Conservation (phyloP, 2,113 vertebrate species). For the Fregetta grallaria region DNA sequence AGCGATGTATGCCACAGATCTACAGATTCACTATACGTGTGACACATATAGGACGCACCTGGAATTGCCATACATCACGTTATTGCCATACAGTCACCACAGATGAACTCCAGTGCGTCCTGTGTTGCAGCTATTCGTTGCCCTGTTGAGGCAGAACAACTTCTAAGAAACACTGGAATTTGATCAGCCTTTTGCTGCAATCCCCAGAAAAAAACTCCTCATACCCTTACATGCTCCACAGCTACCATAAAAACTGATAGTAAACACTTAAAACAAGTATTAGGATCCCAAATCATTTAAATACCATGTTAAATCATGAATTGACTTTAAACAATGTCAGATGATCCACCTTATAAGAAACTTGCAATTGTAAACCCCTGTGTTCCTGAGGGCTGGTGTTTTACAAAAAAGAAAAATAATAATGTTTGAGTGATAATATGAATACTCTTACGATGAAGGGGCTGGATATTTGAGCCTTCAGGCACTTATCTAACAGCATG, state of each 20-base stretch:
- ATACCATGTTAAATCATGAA: not conserved
- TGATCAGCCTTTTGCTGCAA: not conserved
- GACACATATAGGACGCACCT: not conserved
- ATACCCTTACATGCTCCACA: not conserved
- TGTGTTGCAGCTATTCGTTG: not conserved
- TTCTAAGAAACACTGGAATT: not conserved
- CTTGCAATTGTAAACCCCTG: not conserved
- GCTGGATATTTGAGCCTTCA: not conserved
- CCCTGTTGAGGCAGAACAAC: not conserved
- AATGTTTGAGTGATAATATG: not conserved
- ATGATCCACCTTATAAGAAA: not conserved
- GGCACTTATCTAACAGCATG: not conserved
- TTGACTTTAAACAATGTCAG: not conserved
- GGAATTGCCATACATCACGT: accelerated
- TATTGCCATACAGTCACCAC: not conserved
- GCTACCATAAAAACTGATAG: not conserved
- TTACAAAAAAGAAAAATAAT: not conserved
- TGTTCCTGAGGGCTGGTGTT: not conserved
- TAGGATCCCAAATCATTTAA: not conserved
- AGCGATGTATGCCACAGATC: not conserved
- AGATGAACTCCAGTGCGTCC: not conserved
- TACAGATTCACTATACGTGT: accelerated
- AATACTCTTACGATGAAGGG: not conserved
- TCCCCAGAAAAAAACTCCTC: not conserved
- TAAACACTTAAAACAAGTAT: not conserved